Evolutionary conservation across 2,797 vertebrate species (phyloP).

Genomic region (Rhincodon typus): DNA sequence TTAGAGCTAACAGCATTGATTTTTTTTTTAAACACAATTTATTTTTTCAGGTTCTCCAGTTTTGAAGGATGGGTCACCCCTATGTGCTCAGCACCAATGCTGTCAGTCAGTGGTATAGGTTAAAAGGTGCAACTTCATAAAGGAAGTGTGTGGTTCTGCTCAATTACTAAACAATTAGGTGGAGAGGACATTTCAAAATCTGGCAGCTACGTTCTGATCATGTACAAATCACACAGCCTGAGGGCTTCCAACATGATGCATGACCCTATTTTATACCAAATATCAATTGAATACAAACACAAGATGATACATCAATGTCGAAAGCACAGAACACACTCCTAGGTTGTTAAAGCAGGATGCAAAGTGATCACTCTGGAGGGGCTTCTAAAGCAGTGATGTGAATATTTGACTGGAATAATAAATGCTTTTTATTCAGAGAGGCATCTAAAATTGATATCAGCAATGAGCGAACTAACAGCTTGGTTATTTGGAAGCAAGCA

Average conservation of each 20-base stretch:
- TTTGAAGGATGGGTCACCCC: background rate
- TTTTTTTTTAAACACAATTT: constrained; percentile 6
- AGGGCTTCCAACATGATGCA: background rate
- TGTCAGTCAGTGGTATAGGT: constrained; percentile 5
- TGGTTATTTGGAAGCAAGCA: background rate
- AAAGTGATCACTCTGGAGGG: background rate
- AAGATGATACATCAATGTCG: background rate
- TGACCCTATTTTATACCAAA: background rate
- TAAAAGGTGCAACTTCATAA: background rate
- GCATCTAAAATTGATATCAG: background rate
- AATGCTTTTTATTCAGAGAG: background rate
- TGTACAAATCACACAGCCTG: background rate
- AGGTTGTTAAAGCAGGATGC: background rate
- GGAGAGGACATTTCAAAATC: background rate
- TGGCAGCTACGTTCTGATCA: background rate
- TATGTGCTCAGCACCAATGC: background rate
- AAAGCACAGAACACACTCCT: background rate
- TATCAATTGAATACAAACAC: background rate
- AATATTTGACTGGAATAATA: background rate
- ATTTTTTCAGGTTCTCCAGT: background rate
- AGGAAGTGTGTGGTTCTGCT: too few species aligned
- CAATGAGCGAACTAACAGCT: background rate
- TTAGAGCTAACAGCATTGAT: background rate
- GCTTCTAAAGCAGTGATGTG: background rate
- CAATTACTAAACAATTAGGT: background rate